Conservation (phyloP, 2,888 invertebrate genomes). For the Sphaeridia pumilis region DNA sequence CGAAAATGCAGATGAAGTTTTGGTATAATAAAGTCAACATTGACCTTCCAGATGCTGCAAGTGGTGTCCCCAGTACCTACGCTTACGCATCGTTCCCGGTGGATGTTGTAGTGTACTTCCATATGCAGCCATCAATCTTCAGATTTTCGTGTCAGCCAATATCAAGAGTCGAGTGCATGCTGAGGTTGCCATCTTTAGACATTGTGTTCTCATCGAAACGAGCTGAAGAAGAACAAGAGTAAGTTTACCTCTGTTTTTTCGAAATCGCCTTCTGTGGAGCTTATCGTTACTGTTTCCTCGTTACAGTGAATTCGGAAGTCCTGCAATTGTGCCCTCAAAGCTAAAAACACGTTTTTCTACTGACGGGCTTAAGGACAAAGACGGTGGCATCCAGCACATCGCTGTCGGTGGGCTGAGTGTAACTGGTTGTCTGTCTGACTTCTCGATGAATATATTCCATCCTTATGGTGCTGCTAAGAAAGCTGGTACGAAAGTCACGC, state of each 20-base stretch:
- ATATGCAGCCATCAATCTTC: constrained; percentile 94
- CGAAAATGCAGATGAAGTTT: not conserved
- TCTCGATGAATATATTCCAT: constrained; percentile 96
- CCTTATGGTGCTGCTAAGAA: constrained; percentile 89
- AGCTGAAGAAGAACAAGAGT: constrained; percentile 54
- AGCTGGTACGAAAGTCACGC: constrained; percentile 44
- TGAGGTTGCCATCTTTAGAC: constrained; percentile 90
- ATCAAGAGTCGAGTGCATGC: constrained; percentile 87
- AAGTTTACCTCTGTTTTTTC: constrained; percentile 4
- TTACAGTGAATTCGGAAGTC: constrained; percentile 44
- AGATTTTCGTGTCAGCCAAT: constrained; percentile 92
- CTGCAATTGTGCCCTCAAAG: constrained; percentile 1
- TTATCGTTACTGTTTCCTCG: not conserved
- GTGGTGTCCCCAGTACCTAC: constrained; percentile 34
- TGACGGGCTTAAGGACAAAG: constrained; percentile 36
- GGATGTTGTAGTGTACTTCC: constrained; percentile 95
- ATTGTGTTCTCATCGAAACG: constrained; percentile 92
- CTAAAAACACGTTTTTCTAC: constrained; percentile 19
- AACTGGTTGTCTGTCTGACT: constrained; percentile 91
- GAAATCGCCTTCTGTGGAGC: no score
- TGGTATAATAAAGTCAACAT: not conserved
- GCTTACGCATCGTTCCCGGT: constrained; percentile 95
- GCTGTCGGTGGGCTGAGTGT: constrained; percentile 80
- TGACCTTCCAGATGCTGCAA: constrained; percentile 22
- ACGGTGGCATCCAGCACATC: constrained; percentile 43